Base-by-base conservation (phyloP, 1,140 invertebrate genomes). In the Trypoxylus dichotomus region DNA sequence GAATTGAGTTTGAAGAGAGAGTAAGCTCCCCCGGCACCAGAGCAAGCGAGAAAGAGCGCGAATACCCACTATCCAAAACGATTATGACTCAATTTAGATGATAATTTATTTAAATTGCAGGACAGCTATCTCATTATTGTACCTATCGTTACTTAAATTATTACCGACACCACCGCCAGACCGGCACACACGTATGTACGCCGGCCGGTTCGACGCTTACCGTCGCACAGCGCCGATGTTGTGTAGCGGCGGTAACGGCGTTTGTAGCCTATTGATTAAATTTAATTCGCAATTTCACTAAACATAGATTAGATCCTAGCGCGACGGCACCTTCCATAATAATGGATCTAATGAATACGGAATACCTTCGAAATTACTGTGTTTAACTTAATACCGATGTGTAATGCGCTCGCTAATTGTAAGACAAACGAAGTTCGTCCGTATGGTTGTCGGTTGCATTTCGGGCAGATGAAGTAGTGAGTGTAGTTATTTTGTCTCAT, bases 31-130 rank as follows among this genome's bases (percentile, higher is more conserved):
- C 19, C 15, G 47, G 19, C 47, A 54, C 19, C 19, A 54, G 19
- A 54, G 19, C 47, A 15, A 5, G 32, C 5, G 32, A 37, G 32
- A 37, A 5, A 37, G 32, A 8, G 32, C 5, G 0, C 21, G 60
- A 68, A 11, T n/a, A 27, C 24, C 7, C 47, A 15, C 60, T n/a
- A 19, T 54, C 27, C 27, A 7, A 29, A 37, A 68, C 60, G 24
- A 29, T 68, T 68, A 68, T 68, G 19, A 29, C 60, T 29, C 60
- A 29, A 68, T 68, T 68, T 29, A 13, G 60, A 29, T 25, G 60
- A 68, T 68, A 68, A 68, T 68, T 68, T 68, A 68, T 68, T 68
- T 68, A 68, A 68, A 68, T 68, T 68, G 60, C 60, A 68, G 60
- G 60, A 68, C 60, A 29, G 27, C 60, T 6, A 29, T 68, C 24